phyloP scores from a whole-genome alignment of 2,888 invertebrate genomes.

The Nowickia ferox region DNA sequence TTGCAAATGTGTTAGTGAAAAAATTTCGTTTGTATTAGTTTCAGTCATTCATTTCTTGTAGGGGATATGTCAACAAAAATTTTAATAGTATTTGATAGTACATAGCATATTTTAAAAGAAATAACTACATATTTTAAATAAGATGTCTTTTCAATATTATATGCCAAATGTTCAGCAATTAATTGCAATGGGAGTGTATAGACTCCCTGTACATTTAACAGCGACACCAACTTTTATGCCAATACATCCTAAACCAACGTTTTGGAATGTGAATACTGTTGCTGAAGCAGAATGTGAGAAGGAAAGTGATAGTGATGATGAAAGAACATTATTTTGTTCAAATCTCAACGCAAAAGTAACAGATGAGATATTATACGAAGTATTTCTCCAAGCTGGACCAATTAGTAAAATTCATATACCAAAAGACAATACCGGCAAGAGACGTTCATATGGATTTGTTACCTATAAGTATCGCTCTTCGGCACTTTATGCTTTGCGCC shows the following conservation, averaged over 20 bases:
- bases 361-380: slow-evolving; percentile 91
- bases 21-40: too few relatives aligned
- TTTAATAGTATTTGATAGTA: too few relatives aligned
- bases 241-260: background rate
- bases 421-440: slow-evolving; percentile 87
- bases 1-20: too few relatives aligned
- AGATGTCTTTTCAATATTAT: slow-evolving; percentile 52
- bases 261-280: background rate
- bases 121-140: background rate
- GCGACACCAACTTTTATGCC: background rate
- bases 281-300: slow-evolving; percentile 67
- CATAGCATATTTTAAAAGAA: background rate
- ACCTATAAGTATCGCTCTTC: slow-evolving; percentile 90
- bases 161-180: slow-evolving; percentile 21
- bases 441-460: slow-evolving; percentile 90
- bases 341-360: slow-evolving; percentile 91
- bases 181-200: slow-evolving; percentile 15
- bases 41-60: too few relatives aligned
- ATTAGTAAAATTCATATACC: slow-evolving; percentile 90
- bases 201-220: background rate
- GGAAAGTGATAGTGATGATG: slow-evolving; percentile 84
- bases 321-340: slow-evolving; percentile 91
- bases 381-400: slow-evolving; percentile 90
- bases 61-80: too few relatives aligned
- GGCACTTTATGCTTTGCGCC: slow-evolving; percentile 88